Evolutionary conservation across 2,113 vertebrate species (phyloP).

Genomic region (Sander lucioperca): DNA sequence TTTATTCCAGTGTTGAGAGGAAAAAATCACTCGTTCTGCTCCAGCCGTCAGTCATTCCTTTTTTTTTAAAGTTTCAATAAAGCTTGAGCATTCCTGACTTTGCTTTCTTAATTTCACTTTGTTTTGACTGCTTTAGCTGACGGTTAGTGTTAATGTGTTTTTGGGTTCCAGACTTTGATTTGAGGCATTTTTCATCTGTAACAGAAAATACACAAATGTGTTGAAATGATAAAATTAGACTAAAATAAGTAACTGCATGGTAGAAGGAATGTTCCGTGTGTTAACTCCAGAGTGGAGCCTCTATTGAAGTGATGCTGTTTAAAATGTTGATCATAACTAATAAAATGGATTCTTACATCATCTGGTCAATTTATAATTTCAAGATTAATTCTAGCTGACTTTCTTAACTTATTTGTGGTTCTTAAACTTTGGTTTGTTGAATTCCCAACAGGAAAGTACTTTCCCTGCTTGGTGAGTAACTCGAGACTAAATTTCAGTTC

Average conservation of each 20-base stretch:
- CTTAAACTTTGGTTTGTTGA: too few relatives aligned
- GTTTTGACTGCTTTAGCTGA: not conserved
- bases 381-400: too few relatives aligned
- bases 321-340: not conserved
- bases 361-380: not conserved
- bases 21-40: not conserved
- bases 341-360: slow-evolving; percentile 20
- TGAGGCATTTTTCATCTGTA: not conserved
- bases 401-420: too few relatives aligned
- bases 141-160: not conserved
- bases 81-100: slow-evolving; percentile 23
- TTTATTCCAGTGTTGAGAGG: not conserved
- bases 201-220: not conserved
- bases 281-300: not conserved
- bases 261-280: too few relatives aligned
- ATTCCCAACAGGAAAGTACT: too few relatives aligned
- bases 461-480: too few relatives aligned
- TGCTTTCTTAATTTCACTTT: not conserved
- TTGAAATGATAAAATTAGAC: not conserved
- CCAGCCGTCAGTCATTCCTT: not conserved
- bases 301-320: not conserved
- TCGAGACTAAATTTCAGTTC: too few relatives aligned
- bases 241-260: too few relatives aligned
- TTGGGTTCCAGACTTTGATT: not conserved
- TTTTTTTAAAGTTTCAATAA: slow-evolving; percentile 28